Evolutionary conservation across 2,888 invertebrate species (phyloP), one percentile per base, ranked within the genome.

Genomic region (Hirtodrosophila trivittata): DNA sequence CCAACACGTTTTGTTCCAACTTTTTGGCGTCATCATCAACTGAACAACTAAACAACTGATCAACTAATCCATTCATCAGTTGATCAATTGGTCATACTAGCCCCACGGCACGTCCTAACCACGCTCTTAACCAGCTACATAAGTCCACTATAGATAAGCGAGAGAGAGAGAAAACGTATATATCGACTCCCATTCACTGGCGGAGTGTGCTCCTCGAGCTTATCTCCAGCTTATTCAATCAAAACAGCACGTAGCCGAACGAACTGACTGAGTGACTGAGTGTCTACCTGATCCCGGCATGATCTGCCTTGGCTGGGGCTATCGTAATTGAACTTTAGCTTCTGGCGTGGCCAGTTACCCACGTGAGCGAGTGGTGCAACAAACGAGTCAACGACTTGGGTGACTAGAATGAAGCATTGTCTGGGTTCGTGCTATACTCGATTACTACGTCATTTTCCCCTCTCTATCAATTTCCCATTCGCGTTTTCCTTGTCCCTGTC

Each of bases 171-270:
- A n/a, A n/a, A 21, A 21, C 18, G 3, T 21, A 21, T 21, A 21
- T 2, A 21, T 26, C 10, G 12, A 13, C 37, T 26, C 1, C 13
- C 63, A 69, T 56, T 69, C 67, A 57, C 43, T n/a, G 28, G 12
- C 3, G 9, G 7, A 26, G 32, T 33, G 45, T 59, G 46, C 9
- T 41, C 1, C 32, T 8, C 12, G 12, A 25, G 39, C 33, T 41
- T 10, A 26, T n/a, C 10, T 3, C n/a, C 14, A n/a, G 26, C 14
- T 12, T n/a, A 35, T 25, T 45, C 26, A 8, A 16, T 32, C 21
- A 50, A 69, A 60, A 42, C 28, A 42, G 47, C 76, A 82, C 76
- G 76, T 81, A 81, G 50, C n/a, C 10, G 8, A 25, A 28, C 25
- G 35, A 35, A 12, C 56, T 12, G 32, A 32, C 30, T 12, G 30